Evolutionary conservation across 2,113 vertebrate genomes (phyloP).

Genomic region (Pyrgilauda ruficollis): DNA sequence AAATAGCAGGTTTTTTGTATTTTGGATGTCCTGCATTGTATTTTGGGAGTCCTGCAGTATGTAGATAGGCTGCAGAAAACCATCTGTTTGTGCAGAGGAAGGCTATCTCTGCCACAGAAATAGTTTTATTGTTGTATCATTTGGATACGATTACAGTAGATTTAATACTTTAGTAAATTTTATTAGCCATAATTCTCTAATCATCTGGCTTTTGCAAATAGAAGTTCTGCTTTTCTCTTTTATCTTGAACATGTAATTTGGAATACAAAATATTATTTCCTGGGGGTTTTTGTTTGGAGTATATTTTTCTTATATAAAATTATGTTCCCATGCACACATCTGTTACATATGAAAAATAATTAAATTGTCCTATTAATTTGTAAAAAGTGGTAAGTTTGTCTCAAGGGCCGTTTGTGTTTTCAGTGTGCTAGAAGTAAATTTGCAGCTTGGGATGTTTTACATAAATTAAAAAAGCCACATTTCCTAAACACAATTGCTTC

Average conservation of each 20-base stretch:
- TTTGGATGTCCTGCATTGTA: neutral
- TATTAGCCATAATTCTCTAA: neutral
- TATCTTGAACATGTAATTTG: neutral
- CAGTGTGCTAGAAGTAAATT: neutral
- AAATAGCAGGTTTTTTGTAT: neutral
- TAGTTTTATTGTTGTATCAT: neutral
- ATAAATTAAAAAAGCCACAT: neutral
- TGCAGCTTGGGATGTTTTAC: neutral
- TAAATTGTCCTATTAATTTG: neutral
- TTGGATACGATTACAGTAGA: neutral
- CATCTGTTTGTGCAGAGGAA: neutral
- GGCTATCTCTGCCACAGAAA: neutral
- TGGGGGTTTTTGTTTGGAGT: neutral
- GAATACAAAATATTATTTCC: neutral
- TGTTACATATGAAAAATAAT: neutral
- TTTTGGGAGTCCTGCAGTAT: neutral
- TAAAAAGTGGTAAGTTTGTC: neutral
- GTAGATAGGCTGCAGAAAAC: neutral
- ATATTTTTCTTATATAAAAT: neutral
- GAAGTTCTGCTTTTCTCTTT: neutral
- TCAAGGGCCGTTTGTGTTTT: neutral
- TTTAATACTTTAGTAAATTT: neutral
- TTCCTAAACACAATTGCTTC: neutral
- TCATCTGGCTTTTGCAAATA: neutral
- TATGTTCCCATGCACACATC: neutral